Percentiles rank a stretch among this genome's conserved stretches.
These are phyloP conservation scores for Hippopotamus amphibius DNA, from an alignment of 2,113 vertebrate genomes.

Conservation along the genomic window DNA sequence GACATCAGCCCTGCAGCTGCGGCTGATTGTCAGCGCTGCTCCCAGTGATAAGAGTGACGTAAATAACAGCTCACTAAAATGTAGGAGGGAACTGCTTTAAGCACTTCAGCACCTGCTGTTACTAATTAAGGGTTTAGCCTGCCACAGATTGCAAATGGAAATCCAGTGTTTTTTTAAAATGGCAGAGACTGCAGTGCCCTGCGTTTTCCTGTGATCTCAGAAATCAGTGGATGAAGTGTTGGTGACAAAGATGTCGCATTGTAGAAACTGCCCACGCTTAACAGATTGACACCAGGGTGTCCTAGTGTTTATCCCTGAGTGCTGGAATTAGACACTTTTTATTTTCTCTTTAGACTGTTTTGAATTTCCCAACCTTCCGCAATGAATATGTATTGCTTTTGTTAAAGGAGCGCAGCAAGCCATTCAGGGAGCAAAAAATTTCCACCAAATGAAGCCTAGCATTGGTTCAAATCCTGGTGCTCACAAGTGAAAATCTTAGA, in stretches of 20 bases:
- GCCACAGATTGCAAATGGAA: constrained; percentile 80
- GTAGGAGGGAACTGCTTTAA: constrained; percentile 84
- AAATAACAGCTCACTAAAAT: constrained; percentile 82
- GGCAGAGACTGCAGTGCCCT: constrained; percentile 19
- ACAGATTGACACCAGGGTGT: not conserved
- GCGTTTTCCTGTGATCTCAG: not conserved
- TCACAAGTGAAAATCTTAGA: not conserved
- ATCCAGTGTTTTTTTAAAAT: constrained; percentile 70
- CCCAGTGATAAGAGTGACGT: constrained; percentile 68
- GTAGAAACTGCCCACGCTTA: not conserved
- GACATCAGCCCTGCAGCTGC: not conserved
- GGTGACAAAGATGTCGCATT: fast-evolving
- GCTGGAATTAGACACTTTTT: not conserved
- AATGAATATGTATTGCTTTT: constrained; percentile 39
- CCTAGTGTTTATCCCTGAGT: not conserved
- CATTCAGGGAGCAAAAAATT: not conserved
- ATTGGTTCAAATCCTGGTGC: not conserved
- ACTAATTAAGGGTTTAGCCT: constrained; percentile 85
- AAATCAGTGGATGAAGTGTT: constrained; percentile 12
- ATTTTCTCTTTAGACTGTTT: not conserved
- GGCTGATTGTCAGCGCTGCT: constrained; percentile 55
- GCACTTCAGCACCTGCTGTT: constrained; percentile 87
- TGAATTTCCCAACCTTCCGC: not conserved
- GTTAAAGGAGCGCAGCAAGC: not conserved
- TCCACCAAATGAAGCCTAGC: not conserved